Conservation (phyloP, 2,888 invertebrate genomes). For the Galerucella nymphaeae region DNA sequence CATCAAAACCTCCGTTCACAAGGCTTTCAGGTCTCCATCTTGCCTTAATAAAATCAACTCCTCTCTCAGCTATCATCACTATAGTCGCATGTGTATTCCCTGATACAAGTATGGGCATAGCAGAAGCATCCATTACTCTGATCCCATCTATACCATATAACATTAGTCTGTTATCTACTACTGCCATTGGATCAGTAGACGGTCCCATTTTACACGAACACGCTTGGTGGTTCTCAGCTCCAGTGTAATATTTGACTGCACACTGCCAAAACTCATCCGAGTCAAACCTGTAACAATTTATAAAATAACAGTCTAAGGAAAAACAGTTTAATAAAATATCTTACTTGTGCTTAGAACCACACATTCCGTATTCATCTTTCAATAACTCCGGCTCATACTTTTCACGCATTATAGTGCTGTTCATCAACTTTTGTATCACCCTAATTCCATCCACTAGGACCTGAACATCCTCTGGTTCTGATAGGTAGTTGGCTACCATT, state of each 20-base stretch:
- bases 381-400: constrained; percentile 70
- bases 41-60: constrained; percentile 60
- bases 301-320: too few species aligned
- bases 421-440: constrained; percentile 70
- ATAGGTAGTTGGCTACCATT: constrained; percentile 83
- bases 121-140: constrained; percentile 66
- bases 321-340: too few species aligned
- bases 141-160: constrained; percentile 73
- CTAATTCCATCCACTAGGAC: constrained; percentile 73
- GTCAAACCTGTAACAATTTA: constrained; percentile 59
- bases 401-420: constrained; percentile 69
- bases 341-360: constrained; percentile 61
- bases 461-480: constrained; percentile 73
- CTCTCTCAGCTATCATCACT: constrained; percentile 64
- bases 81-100: constrained; percentile 63
- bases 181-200: constrained; percentile 74
- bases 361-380: constrained; percentile 66
- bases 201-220: constrained; percentile 89
- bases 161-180: constrained; percentile 76
- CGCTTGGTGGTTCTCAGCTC: constrained; percentile 85
- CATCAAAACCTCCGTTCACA: too few species aligned
- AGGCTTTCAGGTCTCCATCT: constrained; percentile 51
- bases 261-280: constrained; percentile 83
- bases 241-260: constrained; percentile 75
- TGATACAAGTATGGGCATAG: constrained; percentile 62